phyloP scores from a whole-genome alignment of 2,113 vertebrate genomes.

The Crotalus viridis region DNA sequence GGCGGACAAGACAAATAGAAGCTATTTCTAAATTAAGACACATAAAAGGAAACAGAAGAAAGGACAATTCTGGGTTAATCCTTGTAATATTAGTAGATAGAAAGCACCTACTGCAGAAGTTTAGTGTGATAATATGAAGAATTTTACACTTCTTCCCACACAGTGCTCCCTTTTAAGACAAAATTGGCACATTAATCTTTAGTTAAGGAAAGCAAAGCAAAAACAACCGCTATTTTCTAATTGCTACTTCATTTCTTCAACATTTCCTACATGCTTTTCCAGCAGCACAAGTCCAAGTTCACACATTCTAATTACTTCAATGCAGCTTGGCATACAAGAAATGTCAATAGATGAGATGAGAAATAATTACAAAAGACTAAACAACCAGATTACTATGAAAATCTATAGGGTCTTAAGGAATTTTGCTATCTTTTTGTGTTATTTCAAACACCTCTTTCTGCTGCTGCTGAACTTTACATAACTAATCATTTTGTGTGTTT shows the following conservation, averaged over 20 bases:
- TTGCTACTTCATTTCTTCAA: neutral
- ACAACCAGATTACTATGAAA: neutral
- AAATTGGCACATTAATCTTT: constrained; percentile 40
- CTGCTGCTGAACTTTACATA: neutral
- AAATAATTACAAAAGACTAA: neutral
- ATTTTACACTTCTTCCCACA: constrained; percentile 43
- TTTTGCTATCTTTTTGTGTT: neutral
- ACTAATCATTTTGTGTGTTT: neutral
- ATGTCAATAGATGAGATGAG: constrained; percentile 18
- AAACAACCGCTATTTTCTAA: neutral
- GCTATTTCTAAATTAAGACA: constrained; percentile 47
- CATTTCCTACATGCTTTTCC: neutral
- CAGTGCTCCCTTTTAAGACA: constrained; percentile 46
- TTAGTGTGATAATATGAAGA: constrained; percentile 50
- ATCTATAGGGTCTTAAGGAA: neutral
- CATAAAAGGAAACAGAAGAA: constrained; percentile 50
- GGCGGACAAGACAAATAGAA: constrained; percentile 25
- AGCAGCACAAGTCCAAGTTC: constrained; percentile 24
- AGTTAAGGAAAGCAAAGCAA: neutral
- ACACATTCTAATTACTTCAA: neutral
- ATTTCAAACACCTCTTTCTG: neutral
- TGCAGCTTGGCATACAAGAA: constrained; percentile 27
- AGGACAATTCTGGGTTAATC: constrained; percentile 58
- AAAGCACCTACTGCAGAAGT: constrained; percentile 50
- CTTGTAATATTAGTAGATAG: constrained; percentile 58